These are phyloP conservation scores for Apus apus DNA, from an alignment of 2,113 vertebrate species.

Conservation along the genomic window DNA sequence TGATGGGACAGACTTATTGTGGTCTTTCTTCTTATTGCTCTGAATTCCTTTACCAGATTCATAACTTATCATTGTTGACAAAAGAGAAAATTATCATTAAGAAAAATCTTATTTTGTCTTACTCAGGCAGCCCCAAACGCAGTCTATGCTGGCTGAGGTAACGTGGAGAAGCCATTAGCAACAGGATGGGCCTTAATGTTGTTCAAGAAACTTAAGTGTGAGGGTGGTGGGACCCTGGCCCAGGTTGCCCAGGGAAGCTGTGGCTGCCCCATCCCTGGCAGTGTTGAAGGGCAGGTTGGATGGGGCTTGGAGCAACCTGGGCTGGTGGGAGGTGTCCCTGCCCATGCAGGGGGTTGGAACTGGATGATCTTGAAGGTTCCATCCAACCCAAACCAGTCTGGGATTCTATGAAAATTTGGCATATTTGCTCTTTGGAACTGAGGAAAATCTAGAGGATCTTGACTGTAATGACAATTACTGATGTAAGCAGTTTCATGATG, in stretches of 20 bases:
- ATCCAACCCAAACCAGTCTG: too few species aligned
- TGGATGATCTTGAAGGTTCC: too few species aligned
- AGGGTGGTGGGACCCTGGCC: too few species aligned
- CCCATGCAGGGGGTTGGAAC: too few species aligned
- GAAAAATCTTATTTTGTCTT: not conserved
- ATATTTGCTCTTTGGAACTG: not conserved
- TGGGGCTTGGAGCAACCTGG: too few species aligned
- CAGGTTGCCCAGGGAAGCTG: too few species aligned
- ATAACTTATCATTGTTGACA: not conserved
- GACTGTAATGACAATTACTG: not conserved
- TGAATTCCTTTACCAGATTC: not conserved
- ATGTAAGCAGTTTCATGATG: not conserved
- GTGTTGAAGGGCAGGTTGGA: too few species aligned
- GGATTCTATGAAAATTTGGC: not conserved
- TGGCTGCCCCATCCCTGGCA: too few species aligned
- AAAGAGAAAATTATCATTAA: not conserved
- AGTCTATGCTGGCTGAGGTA: not conserved
- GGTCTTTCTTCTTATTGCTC: not conserved
- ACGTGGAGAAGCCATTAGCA: not conserved
- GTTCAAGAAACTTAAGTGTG: too few species aligned
- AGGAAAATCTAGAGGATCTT: not conserved
- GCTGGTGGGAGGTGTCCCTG: too few species aligned
- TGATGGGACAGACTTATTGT: not conserved
- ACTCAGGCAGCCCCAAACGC: not conserved
- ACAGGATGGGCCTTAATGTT: not conserved